Percentiles rank a stretch among this genome's conserved stretches.
phyloP scores from a whole-genome alignment of 2,113 vertebrate species.

The Phaethornis superciliosus region DNA sequence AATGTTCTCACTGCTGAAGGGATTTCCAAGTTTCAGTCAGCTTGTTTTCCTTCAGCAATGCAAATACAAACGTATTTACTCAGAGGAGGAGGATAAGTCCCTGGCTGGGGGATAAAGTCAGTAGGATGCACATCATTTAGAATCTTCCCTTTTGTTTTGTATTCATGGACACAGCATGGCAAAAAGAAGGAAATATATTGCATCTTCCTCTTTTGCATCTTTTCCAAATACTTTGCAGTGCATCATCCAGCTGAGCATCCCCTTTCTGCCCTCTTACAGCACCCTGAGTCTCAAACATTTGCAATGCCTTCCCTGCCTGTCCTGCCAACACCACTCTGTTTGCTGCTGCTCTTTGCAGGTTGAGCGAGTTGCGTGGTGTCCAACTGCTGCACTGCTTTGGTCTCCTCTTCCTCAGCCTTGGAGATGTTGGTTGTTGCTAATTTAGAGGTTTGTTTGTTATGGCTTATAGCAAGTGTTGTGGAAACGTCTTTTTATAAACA shows the following conservation, averaged over 20 bases:
- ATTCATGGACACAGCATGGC: background rate
- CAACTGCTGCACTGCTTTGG: background rate
- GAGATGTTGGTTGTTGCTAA: background rate
- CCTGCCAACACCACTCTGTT: background rate
- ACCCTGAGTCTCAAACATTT: background rate
- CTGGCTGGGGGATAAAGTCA: background rate
- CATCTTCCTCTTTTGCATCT: background rate
- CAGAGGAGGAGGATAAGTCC: background rate
- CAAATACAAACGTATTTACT: background rate
- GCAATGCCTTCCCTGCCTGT: background rate
- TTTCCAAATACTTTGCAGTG: background rate
- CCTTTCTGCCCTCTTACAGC: background rate
- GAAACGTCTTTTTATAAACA: background rate
- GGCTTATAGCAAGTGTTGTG: background rate
- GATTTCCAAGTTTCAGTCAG: too few relatives aligned
- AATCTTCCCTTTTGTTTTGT: background rate
- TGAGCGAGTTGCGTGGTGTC: fast-evolving
- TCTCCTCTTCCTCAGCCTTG: background rate
- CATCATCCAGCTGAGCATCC: background rate
- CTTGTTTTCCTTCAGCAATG: background rate
- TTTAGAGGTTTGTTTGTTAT: conserved; percentile 25
- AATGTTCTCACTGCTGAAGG: background rate
- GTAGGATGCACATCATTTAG: background rate
- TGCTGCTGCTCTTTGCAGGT: fast-evolving
- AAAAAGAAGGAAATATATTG: background rate